Evolutionary conservation across 2,888 invertebrate genomes (phyloP), one percentile per base, ranked within the genome.

Genomic region (Nomada flava): DNA sequence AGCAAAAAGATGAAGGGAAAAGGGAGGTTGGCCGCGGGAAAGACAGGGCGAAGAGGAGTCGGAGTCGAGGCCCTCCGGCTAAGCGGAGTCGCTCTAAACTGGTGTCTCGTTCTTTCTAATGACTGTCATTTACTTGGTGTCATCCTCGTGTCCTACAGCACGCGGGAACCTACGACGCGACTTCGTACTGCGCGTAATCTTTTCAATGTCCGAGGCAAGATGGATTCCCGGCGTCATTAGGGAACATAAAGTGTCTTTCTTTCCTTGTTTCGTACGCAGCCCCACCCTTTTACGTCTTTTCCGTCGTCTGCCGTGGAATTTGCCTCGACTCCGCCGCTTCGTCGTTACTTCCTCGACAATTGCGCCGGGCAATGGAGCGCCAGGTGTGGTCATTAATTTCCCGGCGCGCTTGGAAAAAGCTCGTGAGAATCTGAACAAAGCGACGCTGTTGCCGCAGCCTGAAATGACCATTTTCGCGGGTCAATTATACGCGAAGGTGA

Each of bases 381-480:
- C 87, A 88, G 84, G 86, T 84, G 88, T 86, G 82, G 86, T 82
- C 88, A 86, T 88, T 88, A 86, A 88, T 88, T 88, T 81, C 79
- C 52, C 84, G 67, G 85, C 78, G 79, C 64, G 64, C 50, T 26
- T 26, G 76, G 76, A 85, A 84, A 85, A 87, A 84, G 78, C 65
- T 62, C 73, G 71, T 57, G 70, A 53, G 69, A 71, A 2, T 44
- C 69, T 79, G 85, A 71, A 84, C 86, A 82, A 87, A 87, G 83
- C 59, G 77, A 62, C 63, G n/a, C 47, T 71, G 15, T 4, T 10
- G 57, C 23, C 23, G 52, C 57, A 13, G 36, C 20, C 75, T 76
- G 77, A 75, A 75, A 72, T 71, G 18, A n/a, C n/a, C 60, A 81
- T 81, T 79, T 79, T 79, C 69, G 70, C 68, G 67, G 44, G 62